Base-by-base conservation (phyloP, 2,113 vertebrate genomes). In the Aramus guarauna region DNA sequence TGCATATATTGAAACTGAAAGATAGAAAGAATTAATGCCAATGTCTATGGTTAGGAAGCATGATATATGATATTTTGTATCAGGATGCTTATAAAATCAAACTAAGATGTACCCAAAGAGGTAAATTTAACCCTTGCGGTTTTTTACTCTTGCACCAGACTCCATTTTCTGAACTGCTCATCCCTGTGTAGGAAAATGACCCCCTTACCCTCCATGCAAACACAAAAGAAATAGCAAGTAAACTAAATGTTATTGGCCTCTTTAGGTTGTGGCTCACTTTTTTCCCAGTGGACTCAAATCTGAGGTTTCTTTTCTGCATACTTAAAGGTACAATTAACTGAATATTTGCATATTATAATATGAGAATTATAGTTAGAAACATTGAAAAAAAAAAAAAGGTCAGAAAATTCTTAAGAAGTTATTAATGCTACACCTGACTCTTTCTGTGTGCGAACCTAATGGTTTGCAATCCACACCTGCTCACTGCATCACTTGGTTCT, bases 401-500 rank as follows among this genome's bases (percentile, higher is more conserved):
- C 59, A 90, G 41, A 88, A 93, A 87, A 53, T 92, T 71, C 94
- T 95, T 85, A 73, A 86, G 76, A 77, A 80, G 79, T 72, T 96
- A 97, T 97, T 97, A 90, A 91, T 92, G 96, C 96, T 98, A 94
- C 95, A 83, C 94, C 97, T 97, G 98, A 90, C 97, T 95, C 76
- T 95, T 95, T 94, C 83, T 96, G 67, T 95, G 72, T 95, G 77
- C 0, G 23, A 94, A 90, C 97, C 97, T 97, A 97, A 76, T 6
- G 93, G 87, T 92, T 97, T 97, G 88, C 97, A 97, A 97, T 96
- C 91, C 98, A 97, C 96, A 94, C 89, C 83, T 95, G 97, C 96
- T 96, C 97, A 97, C 90, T 96, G 92, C 97, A 96, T 87, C 90
- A 91, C 90, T 98, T 97, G 96, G 96, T 98, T 99, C 99, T 99